Evolutionary conservation across 2,113 vertebrate genomes (phyloP).

Genomic region (Thinocorus orbignyianus): DNA sequence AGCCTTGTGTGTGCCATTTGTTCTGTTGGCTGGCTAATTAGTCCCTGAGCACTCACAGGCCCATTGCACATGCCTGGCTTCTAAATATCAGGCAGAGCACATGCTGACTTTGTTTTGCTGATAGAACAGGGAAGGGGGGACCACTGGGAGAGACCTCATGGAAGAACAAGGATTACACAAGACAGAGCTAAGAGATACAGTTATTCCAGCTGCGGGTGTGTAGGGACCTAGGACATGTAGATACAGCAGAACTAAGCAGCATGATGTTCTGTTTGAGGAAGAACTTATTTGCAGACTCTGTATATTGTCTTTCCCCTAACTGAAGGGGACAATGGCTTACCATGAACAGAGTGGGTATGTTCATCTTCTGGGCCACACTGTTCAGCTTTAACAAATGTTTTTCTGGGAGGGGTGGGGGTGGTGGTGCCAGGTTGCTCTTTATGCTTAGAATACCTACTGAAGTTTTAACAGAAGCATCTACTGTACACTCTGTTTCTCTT

Average conservation of each 20-base stretch:
- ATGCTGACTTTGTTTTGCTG: neutral
- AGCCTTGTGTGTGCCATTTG: fast-evolving
- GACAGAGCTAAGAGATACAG: neutral
- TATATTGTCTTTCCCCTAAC: fast-evolving
- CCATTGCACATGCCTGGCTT: fast-evolving
- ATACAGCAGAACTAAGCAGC: too few species aligned
- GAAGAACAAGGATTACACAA: neutral
- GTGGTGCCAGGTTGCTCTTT: too few species aligned
- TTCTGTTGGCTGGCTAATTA: neutral
- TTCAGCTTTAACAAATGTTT: neutral
- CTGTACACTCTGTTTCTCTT: neutral
- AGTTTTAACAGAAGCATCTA: neutral
- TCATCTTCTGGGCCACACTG: neutral
- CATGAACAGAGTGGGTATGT: neutral
- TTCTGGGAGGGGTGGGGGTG: neutral
- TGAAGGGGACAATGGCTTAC: neutral
- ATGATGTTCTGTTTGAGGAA: neutral
- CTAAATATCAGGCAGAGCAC: neutral
- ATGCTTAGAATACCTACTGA: neutral
- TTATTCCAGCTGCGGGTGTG: neutral
- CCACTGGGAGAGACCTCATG: fast-evolving
- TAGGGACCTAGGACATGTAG: fast-evolving
- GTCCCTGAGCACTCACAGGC: fast-evolving
- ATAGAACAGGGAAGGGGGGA: neutral
- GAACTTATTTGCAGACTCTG: neutral